Evolutionary conservation across 2,888 invertebrate genomes (phyloP).

Genomic region (Dysmachus trigonus): DNA sequence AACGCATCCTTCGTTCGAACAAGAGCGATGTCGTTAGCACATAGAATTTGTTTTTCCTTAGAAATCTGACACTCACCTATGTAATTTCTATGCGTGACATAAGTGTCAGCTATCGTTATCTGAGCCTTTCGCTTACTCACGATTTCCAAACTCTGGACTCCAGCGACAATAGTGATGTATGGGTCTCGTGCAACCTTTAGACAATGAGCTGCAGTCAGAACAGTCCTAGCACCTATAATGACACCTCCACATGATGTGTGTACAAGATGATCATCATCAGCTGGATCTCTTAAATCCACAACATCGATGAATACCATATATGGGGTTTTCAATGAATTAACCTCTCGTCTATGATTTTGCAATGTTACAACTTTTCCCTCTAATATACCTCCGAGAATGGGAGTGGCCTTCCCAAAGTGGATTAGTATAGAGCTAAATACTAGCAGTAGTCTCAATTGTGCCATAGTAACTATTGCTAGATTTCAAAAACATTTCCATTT

Average conservation of each 20-base stretch:
- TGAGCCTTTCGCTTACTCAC: not conserved
- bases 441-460: not conserved
- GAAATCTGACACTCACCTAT: not conserved
- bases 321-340: not conserved
- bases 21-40: not conserved
- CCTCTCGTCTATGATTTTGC: not conserved
- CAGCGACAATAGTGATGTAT: not conserved
- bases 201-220: not conserved
- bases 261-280: not conserved
- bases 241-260: not conserved
- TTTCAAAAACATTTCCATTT: not conserved
- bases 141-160: not conserved
- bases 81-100: not conserved
- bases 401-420: not conserved
- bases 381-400: not conserved
- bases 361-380: not conserved
- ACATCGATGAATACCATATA: not conserved
- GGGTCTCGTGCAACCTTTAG: not conserved
- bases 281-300: not conserved
- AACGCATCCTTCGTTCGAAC: not conserved
- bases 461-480: not conserved
- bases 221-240: not conserved
- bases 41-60: not conserved
- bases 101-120: not conserved
- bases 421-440: not conserved